These are phyloP conservation scores for Diaprepes abbreviatus DNA, from an alignment of 2,888 invertebrate species.

Conservation along the genomic window DNA sequence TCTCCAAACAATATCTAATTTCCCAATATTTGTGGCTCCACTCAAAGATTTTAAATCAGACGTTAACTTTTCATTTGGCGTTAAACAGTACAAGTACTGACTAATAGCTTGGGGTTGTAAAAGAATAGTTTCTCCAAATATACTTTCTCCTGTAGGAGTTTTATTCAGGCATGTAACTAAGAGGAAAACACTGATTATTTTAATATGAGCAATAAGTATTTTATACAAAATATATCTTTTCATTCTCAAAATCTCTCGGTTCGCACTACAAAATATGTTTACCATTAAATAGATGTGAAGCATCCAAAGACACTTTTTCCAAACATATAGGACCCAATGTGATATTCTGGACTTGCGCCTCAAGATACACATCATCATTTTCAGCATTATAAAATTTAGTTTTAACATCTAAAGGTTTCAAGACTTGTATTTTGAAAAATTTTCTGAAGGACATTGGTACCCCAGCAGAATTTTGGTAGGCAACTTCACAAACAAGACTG, in stretches of 20 bases:
- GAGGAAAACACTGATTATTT: no score
- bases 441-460: slow-evolving; percentile 91
- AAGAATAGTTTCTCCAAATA: slow-evolving; percentile 84
- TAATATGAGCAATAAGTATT: no score
- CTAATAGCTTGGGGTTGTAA: slow-evolving; percentile 92
- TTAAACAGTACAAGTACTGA: slow-evolving; percentile 94
- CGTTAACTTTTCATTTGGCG: slow-evolving; percentile 82
- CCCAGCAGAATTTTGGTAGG: slow-evolving; percentile 83
- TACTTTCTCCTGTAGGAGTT: slow-evolving; percentile 76
- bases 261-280: slow-evolving; percentile 53
- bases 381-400: slow-evolving; percentile 98
- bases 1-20: slow-evolving; percentile 98
- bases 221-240: no score
- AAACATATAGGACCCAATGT: slow-evolving; percentile 93
- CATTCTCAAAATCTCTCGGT: no score
- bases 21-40: slow-evolving; percentile 91
- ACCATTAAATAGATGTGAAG: slow-evolving; percentile 89
- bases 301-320: slow-evolving; percentile 94
- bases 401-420: slow-evolving; percentile 98
- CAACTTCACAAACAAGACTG: slow-evolving; percentile 95
- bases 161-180: slow-evolving; percentile 81
- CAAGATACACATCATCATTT: slow-evolving; percentile 81
- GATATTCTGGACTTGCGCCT: slow-evolving; percentile 90
- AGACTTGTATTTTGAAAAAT: slow-evolving; percentile 98
- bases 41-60: slow-evolving; percentile 84